Percentiles rank a stretch among this genome's conserved stretches.
Evolutionary conservation across 92 coral and sea anemone species (phyloP).

Genomic region (Palythoa grandis): DNA sequence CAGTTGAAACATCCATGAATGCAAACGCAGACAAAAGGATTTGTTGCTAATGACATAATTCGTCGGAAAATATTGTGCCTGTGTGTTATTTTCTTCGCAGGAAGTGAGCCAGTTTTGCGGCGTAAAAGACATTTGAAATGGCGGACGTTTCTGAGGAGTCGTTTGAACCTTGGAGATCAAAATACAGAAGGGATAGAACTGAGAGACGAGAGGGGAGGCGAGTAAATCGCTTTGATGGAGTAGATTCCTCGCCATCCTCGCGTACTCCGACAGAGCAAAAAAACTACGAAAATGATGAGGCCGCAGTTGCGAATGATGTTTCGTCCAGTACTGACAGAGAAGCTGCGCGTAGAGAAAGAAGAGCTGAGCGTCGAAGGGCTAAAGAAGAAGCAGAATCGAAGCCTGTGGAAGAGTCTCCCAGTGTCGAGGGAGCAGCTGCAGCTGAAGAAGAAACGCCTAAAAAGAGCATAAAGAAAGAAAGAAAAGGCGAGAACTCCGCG

Average conservation of each 20-base stretch:
- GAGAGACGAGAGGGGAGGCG: slow-evolving; percentile 73
- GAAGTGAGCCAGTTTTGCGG: slow-evolving; percentile 64
- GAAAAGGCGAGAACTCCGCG: slow-evolving; percentile 82
- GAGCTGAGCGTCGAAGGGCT: slow-evolving; percentile 69
- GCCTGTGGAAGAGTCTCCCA: slow-evolving; percentile 73
- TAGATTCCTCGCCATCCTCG: slow-evolving; percentile 66
- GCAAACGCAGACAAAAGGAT: slow-evolving; percentile 52
- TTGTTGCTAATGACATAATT: slow-evolving; percentile 73
- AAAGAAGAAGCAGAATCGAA: slow-evolving; percentile 79
- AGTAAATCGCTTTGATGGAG: slow-evolving; percentile 62
- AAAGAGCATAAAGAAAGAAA: slow-evolving; percentile 89
- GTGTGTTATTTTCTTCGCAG: slow-evolving; percentile 58
- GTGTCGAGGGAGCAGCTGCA: slow-evolving; percentile 75
- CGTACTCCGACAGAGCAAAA: slow-evolving; percentile 58
- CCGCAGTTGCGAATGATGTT: slow-evolving; percentile 67
- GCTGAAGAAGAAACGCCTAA: slow-evolving; percentile 82
- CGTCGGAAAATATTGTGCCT: slow-evolving; percentile 36
- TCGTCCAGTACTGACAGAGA: slow-evolving; percentile 79
- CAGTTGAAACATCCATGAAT: slow-evolving; percentile 51
- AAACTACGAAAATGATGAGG: slow-evolving; percentile 69
- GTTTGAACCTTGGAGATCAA: slow-evolving; percentile 60
- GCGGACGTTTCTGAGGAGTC: slow-evolving; percentile 75
- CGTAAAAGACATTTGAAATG: slow-evolving; percentile 62
- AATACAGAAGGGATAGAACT: slow-evolving; percentile 73
- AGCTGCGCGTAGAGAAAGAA: slow-evolving; percentile 74